A percentile compares a stretch with the other conserved stretches of the same genome.
phyloP scores from a whole-genome alignment of 1,140 invertebrate genomes.

The Drosophila murphyi region DNA sequence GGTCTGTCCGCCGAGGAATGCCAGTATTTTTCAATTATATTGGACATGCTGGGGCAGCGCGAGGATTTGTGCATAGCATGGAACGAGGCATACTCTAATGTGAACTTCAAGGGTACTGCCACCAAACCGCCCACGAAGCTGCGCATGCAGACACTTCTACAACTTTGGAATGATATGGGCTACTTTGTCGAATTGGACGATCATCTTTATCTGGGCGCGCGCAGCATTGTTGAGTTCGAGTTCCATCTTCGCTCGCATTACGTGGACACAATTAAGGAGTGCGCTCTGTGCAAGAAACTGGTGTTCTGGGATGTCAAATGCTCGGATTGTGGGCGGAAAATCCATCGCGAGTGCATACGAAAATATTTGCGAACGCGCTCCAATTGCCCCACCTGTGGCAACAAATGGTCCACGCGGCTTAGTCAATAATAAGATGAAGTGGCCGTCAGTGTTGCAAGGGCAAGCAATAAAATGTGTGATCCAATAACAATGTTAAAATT shows the following conservation, averaged over 20 bases:
- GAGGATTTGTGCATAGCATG: slow-evolving; percentile 52
- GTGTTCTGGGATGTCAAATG: slow-evolving; percentile 70
- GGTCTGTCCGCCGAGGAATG: slow-evolving; percentile 57
- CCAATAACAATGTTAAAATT: too few relatives aligned
- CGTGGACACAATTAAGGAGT: slow-evolving; percentile 52
- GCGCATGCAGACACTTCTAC: slow-evolving; percentile 54
- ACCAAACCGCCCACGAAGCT: slow-evolving; percentile 42
- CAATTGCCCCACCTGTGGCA: slow-evolving; percentile 59
- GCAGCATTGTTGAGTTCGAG: slow-evolving; percentile 58
- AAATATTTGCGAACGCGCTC: slow-evolving; percentile 62
- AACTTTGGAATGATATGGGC: slow-evolving; percentile 61
- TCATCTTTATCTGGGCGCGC: slow-evolving; percentile 58
- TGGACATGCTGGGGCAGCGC: slow-evolving; percentile 54
- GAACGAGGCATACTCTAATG: slow-evolving; percentile 55
- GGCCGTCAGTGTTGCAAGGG: too few relatives aligned
- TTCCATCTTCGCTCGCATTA: slow-evolving; percentile 61
- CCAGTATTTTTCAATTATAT: slow-evolving; percentile 59
- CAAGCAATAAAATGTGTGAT: too few relatives aligned
- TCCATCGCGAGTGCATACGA: slow-evolving; percentile 62
- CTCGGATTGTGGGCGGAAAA: slow-evolving; percentile 48
- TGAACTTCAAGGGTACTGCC: slow-evolving; percentile 6
- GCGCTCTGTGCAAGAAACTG: slow-evolving; percentile 60
- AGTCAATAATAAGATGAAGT: slow-evolving; percentile 3
- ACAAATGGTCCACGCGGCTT: slow-evolving; percentile 52
- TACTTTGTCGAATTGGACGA: slow-evolving; percentile 57